Evolutionary conservation across 2,113 vertebrate species (phyloP), one percentile per base, ranked within the genome.

Genomic region (Ammodramus savannarum): DNA sequence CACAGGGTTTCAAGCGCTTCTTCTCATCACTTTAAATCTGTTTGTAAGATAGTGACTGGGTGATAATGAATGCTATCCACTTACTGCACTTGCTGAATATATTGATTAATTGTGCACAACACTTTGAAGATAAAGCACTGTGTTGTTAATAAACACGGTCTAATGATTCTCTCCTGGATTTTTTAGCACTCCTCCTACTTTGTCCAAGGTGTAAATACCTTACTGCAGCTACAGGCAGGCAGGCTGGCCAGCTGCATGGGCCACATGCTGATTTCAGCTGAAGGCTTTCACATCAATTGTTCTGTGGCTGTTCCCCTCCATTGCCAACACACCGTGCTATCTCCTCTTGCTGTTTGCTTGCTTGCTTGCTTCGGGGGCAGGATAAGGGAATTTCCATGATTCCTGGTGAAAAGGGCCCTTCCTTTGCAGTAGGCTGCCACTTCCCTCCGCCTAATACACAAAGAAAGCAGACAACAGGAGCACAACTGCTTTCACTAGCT

Each of bases 321-420:
- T 2, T 84, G 92, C 82, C 82, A 90, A 38, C 65, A 78, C 67
- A 71, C 78, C 3, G 3, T 2, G 6, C 57, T 71, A 17, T 91
- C 86, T 96, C 91, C 86, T 80, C 94, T 80, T 95, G 94, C 85
- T 95, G 72, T 95, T 90, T 87, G 78, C 78, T 92, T 85, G 67
- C 79, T 96, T 91, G 80, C 54, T 87, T 61, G 29, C 31, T 77
- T 91, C 48, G 22, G 72, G 76, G 43, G 21, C 88, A 86, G 72
- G 77, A 93, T 91, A 93, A 87, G 82, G 75, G 86, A 91, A 97
- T 95, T 95, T 95, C 78, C 90, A 59, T 85, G 87, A 96, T 79
- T 94, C 91, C 87, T 94, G 78, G 46, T 81, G 69, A 95, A 96
- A 95, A 87, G 69, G n/a, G 46, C 51, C 62, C 68, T 92, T 96